Evolutionary conservation across 2,797 vertebrate species (phyloP).

Genomic region (Sebastes jordani): DNA sequence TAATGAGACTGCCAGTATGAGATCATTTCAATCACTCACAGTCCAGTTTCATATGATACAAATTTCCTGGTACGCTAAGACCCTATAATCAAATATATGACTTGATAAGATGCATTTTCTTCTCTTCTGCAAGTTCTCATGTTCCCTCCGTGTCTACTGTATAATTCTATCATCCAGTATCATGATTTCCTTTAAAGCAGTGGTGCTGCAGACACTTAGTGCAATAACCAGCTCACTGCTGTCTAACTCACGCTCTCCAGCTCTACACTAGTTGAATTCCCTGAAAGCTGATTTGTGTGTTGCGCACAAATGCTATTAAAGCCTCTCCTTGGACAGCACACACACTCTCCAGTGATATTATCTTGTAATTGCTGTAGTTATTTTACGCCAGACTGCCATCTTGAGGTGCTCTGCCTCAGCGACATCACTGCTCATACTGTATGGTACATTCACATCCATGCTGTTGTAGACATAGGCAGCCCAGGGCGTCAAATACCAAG

Average conservation of each 20-base stretch:
- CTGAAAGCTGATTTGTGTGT: slow-evolving; percentile 2
- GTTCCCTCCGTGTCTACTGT: background rate
- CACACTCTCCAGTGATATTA: background rate
- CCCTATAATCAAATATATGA: background rate
- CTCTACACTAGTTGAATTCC: background rate
- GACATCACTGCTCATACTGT: background rate
- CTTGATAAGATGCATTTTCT: background rate
- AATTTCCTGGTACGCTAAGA: background rate
- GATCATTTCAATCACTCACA: background rate
- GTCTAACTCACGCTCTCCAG: background rate
- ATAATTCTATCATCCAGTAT: background rate
- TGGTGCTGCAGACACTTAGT: background rate
- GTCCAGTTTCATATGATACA: background rate
- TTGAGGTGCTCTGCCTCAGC: background rate
- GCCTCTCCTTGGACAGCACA: background rate
- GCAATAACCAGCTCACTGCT: background rate
- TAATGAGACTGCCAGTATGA: background rate
- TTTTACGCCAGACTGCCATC: background rate
- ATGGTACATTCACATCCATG: background rate
- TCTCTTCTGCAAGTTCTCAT: background rate
- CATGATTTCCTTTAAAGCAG: background rate
- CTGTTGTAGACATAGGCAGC: background rate
- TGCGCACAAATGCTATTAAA: slow-evolving; percentile 22
- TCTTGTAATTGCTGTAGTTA: background rate
- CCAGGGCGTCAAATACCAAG: too few relatives aligned